Evolutionary conservation across 2,888 invertebrate species (phyloP), one percentile per base, ranked within the genome.

Genomic region (Xestia ashworthii): DNA sequence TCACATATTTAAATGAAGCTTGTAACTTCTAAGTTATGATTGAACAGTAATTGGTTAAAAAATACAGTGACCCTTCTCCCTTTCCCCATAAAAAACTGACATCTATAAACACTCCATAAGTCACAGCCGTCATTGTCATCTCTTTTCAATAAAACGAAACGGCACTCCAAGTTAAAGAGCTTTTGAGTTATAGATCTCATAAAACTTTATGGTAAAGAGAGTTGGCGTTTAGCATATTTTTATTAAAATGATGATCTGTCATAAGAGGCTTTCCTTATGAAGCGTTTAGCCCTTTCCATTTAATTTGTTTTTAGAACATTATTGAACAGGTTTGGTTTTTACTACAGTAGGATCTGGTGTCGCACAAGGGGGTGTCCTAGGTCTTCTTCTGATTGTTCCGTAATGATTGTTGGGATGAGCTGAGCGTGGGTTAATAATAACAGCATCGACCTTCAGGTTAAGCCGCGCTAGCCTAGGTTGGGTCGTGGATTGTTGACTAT

Each of bases 51-150:
- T 78, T 71, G 16, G 41, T 67, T n/a, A n/a, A 58, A 62, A 82
- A 64, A 74, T 67, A 71, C 53, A 70, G 38, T 82, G 74, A 78
- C 74, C 55, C 44, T 83, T 68, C 74, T 68, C 46, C 50, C 41
- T 16, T 71, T 58, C 6, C 3, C 53, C 79, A 74, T 82, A 83
- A 74, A 76, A 73, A 74, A 3, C 8, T 48, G 46, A 71, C 65
- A 76, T 67, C 72, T 60, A 79, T 74, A 83, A 82, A 82, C 79
- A 83, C 83, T 68, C 48, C 50, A 74, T 79, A 82, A 74, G 71
- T 79, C 68, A 71, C 68, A 68, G 55, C 64, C 32, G 67, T 79
- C 64, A 79, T 75, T 82, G 70, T 79, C 74, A 79, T 79, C 60
- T 74, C 60, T 38, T 72, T 73, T 78, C 80, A 82, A 82, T 82